Evolutionary conservation across 2,797 vertebrate species (phyloP).

Genomic region (Selene dorsalis): DNA sequence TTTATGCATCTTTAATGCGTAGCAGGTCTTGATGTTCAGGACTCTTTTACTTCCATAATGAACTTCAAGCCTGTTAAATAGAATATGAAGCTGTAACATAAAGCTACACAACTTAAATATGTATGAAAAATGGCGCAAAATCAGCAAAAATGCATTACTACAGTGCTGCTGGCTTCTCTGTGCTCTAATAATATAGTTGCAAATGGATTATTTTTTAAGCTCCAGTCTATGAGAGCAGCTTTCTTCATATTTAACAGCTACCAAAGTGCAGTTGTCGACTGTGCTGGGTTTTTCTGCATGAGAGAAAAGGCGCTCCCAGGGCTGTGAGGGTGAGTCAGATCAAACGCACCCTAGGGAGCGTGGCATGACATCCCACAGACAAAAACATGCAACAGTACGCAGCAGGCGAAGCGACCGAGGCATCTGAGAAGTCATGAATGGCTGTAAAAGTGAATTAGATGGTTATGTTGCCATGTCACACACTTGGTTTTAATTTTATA

Average conservation of each 20-base stretch:
- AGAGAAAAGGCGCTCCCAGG: slow-evolving; percentile 41
- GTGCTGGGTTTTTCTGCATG: slow-evolving; percentile 53
- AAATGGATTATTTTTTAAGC: slow-evolving; percentile 41
- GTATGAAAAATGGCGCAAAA: slow-evolving; percentile 34
- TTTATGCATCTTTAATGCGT: slow-evolving; percentile 62
- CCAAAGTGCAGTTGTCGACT: slow-evolving; percentile 26
- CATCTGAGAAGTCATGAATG: slow-evolving; percentile 59
- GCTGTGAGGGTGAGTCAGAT: slow-evolving; percentile 72
- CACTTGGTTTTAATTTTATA: slow-evolving; percentile 43
- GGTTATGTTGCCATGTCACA: slow-evolving; percentile 50
- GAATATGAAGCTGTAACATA: slow-evolving; percentile 49
- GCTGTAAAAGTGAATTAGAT: slow-evolving; percentile 64
- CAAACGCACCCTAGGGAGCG: slow-evolving; percentile 65
- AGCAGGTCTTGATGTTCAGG: slow-evolving; percentile 29
- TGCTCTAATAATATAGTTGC: slow-evolving; percentile 28
- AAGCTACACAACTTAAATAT: slow-evolving; percentile 36
- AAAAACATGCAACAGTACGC: slow-evolving; percentile 68
- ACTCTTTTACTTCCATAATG: slow-evolving; percentile 48
- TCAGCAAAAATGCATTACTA: slow-evolving; percentile 19
- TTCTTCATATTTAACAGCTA: slow-evolving; percentile 52
- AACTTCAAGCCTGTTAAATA: slow-evolving; percentile 52
- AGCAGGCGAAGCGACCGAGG: slow-evolving; percentile 50
- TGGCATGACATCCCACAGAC: slow-evolving; percentile 63
- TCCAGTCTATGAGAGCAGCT: slow-evolving; percentile 26
- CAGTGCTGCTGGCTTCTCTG: background rate